Percentiles rank a stretch among this genome's conserved stretches.
Evolutionary conservation across 2,888 invertebrate species (phyloP).

Genomic region (Drosophila mettleri): DNA sequence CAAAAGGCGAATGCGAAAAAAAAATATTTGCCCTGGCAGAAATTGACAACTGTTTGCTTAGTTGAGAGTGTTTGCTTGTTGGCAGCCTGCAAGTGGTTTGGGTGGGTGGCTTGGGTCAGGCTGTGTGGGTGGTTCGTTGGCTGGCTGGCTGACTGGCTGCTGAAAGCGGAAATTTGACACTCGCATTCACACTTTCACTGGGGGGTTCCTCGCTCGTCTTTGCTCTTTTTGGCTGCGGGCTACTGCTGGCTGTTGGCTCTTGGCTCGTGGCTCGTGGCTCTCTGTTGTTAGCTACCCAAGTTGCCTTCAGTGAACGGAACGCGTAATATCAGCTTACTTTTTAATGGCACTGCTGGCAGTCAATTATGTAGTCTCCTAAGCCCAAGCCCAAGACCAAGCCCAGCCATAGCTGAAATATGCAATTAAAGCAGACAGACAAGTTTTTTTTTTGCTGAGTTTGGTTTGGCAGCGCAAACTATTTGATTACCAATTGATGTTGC

Average conservation of each 20-base stretch:
- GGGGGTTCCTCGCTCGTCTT: conserved; percentile 7
- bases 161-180: conserved; percentile 78
- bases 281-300: neutral
- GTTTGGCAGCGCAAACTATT: conserved; percentile 58
- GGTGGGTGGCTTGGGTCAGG: too few species aligned
- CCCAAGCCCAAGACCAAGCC: conserved; percentile 27
- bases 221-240: neutral
- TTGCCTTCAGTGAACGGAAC: conserved; percentile 18
- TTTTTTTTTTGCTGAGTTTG: conserved; percentile 2
- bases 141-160: conserved; percentile 27
- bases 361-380: conserved; percentile 71
- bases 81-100: neutral
- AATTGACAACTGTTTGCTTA: conserved; percentile 80
- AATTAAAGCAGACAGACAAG: conserved; percentile 54
- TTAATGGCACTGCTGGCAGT: conserved; percentile 71
- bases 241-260: conserved; percentile 6
- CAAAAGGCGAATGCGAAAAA: conserved; percentile 63
- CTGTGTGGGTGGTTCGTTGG: neutral
- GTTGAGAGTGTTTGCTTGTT: conserved; percentile 71
- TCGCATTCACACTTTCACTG: conserved; percentile 69
- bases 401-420: conserved; percentile 58
- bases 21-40: conserved; percentile 75
- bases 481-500: conserved; percentile 75
- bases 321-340: conserved; percentile 77
- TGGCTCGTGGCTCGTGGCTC: conserved; percentile 6